Percentiles rank a stretch among this genome's conserved stretches.
Conservation (phyloP, 2,797 vertebrate genomes). For the Toxotes lorentzi region DNA sequence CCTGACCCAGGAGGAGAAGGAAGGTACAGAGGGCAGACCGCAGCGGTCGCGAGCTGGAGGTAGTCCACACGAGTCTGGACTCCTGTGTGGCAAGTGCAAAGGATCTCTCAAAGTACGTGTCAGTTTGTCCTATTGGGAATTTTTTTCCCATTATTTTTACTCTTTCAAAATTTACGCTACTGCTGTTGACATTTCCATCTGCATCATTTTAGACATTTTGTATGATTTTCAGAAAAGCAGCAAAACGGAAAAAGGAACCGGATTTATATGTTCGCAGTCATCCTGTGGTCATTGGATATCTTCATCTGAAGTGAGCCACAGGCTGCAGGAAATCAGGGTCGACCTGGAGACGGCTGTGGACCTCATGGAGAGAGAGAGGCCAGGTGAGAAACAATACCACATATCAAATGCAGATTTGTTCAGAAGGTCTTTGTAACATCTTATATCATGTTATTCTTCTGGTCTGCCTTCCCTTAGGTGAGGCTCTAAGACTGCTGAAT, state of each 20-base stretch:
- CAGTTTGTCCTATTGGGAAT: background rate
- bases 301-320: constrained; percentile 64
- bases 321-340: constrained; percentile 80
- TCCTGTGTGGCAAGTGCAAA: constrained; percentile 87
- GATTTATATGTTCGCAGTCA: constrained; percentile 67
- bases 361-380: constrained; percentile 81
- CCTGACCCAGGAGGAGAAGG: constrained; percentile 50
- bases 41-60: background rate
- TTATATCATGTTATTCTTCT: constrained; percentile 4
- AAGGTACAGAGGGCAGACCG: constrained; percentile 21
- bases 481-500: constrained; percentile 82
- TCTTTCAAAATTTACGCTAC: background rate
- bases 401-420: background rate
- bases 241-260: constrained; percentile 26
- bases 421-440: background rate
- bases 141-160: background rate
- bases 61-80: constrained; percentile 59
- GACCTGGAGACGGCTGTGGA: constrained; percentile 77
- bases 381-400: constrained; percentile 77
- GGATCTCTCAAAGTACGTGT: constrained; percentile 84
- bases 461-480: constrained; percentile 75
- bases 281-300: constrained; percentile 70
- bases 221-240: constrained; percentile 57
- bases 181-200: background rate
- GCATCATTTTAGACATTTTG: background rate